Evolutionary conservation across 2,888 invertebrate species (phyloP).

Genomic region (Drosophila stalkeri): DNA sequence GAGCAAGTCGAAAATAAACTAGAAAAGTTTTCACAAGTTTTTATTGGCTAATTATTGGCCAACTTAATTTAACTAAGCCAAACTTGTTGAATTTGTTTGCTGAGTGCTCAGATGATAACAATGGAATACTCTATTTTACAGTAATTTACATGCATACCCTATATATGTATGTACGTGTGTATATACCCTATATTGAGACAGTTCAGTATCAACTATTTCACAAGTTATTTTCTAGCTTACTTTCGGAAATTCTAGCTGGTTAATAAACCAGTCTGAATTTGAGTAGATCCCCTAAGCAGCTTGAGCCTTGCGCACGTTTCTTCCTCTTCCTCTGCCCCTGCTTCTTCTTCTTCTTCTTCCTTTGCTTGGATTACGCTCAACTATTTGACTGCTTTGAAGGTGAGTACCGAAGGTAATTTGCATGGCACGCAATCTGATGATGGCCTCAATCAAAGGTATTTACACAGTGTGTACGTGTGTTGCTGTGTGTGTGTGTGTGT

Average conservation of each 20-base stretch:
- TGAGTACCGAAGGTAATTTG: constrained; percentile 45
- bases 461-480: neutral
- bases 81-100: neutral
- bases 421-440: constrained; percentile 49
- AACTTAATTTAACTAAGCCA: neutral
- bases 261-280: neutral
- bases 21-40: neutral
- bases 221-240: constrained; percentile 3
- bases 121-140: neutral
- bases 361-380: constrained; percentile 8
- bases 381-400: constrained; percentile 20
- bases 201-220: neutral
- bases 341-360: too few relatives aligned
- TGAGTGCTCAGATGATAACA: neutral
- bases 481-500: neutral
- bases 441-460: constrained; percentile 35
- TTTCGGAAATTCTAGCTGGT: neutral
- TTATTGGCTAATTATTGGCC: neutral
- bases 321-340: neutral
- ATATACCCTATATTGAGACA: neutral
- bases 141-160: too few relatives aligned
- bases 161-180: neutral
- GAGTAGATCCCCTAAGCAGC: neutral
- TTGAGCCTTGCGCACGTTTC: neutral
- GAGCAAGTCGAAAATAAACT: neutral